Percentiles rank a stretch among this genome's conserved stretches.
phyloP scores from a whole-genome alignment of 2,797 vertebrate species.

The Echiichthys vipera region DNA sequence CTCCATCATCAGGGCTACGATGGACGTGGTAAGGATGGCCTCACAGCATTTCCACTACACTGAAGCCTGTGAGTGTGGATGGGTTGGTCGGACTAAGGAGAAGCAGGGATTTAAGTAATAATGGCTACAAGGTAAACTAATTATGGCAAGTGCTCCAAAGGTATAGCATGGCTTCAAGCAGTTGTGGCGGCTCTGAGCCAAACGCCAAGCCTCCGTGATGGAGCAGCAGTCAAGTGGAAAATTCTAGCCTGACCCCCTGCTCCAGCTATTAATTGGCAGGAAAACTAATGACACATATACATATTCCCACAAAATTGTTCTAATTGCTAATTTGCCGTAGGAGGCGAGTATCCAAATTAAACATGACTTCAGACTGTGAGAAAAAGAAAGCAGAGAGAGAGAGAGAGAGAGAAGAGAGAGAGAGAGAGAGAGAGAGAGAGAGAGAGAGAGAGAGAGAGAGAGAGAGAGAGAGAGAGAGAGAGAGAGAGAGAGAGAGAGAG shows the following conservation, averaged over 20 bases:
- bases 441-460: conserved; percentile 26
- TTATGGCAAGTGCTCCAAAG: conserved; percentile 92
- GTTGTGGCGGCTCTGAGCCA: conserved; percentile 87
- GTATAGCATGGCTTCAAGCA: conserved; percentile 89
- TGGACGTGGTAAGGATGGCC: conserved; percentile 83
- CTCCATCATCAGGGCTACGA: conserved; percentile 87
- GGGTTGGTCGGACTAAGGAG: conserved; percentile 66
- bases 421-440: conserved; percentile 8
- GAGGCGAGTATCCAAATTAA: conserved; percentile 96
- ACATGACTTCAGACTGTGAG: conserved; percentile 89
- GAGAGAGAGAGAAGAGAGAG: conserved; percentile 23
- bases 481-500: too few species aligned
- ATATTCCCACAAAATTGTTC: conserved; percentile 96
- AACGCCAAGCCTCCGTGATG: conserved; percentile 90
- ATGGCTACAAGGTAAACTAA: conserved; percentile 98
- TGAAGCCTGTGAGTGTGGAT: conserved; percentile 59
- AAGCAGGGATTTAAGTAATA: conserved; percentile 91
- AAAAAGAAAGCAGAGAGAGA: conserved; percentile 54
- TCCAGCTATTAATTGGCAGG: conserved; percentile 96
- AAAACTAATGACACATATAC: conserved; percentile 99
- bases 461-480: conserved; percentile 13
- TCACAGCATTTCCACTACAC: conserved; percentile 85
- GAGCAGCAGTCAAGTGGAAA: conserved; percentile 94
- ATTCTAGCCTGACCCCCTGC: conserved; percentile 92
- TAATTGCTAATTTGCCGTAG: conserved; percentile 99